Evolutionary conservation across 37 sponge, comb jelly and placozoan species (phyloP).

Genomic region (Bolinopsis microptera): DNA sequence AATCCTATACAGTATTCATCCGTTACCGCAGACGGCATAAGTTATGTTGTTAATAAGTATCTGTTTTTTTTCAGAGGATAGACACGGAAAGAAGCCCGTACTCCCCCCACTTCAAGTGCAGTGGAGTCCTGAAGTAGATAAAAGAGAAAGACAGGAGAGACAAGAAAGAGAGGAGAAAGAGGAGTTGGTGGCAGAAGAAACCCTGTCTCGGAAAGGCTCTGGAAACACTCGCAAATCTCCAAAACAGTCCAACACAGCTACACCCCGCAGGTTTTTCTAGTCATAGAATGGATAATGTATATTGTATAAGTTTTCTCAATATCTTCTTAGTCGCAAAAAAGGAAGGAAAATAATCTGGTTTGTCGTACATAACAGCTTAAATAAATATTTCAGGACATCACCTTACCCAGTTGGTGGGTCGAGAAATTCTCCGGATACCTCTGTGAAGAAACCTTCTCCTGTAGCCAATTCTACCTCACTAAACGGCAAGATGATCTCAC

Average conservation of each 20-base stretch:
- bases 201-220: background rate
- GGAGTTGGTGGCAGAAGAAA: background rate
- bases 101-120: constrained; percentile 48
- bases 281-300: too few relatives aligned
- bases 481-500: constrained; percentile 3
- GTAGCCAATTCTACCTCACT: background rate
- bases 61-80: too few relatives aligned
- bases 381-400: background rate
- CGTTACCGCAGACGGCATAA: too few relatives aligned
- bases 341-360: too few relatives aligned
- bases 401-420: background rate
- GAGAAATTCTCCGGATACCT: background rate
- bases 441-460: background rate
- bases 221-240: background rate
- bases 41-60: too few relatives aligned
- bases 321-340: too few relatives aligned
- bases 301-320: too few relatives aligned
- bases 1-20: too few relatives aligned
- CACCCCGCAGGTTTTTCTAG: background rate
- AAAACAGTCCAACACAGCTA: background rate
- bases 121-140: constrained; percentile 1
- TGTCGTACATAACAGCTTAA: too few relatives aligned
- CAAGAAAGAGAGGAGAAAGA: background rate
- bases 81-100: constrained; percentile 44
- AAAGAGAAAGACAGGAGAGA: background rate